Evolutionary conservation across 37 sponge, comb jelly and placozoan species (phyloP), one percentile per base, ranked within the genome.

Genomic region (Axinella damicornis): DNA sequence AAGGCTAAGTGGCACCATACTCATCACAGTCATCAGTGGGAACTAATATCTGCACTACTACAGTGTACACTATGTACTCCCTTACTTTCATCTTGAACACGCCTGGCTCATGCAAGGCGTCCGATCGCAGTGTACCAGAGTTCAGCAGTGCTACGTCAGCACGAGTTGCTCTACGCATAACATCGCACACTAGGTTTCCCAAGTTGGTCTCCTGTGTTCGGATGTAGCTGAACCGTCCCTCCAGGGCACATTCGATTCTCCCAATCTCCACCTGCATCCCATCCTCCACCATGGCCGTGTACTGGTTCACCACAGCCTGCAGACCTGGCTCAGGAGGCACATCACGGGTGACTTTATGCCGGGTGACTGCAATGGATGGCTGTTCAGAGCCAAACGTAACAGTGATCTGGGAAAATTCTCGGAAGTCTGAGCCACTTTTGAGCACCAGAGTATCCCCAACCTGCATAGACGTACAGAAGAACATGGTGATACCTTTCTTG

Each of bases 361-460:
- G 65, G 0, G 33, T 58, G 11, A 86, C 74, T 20, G 9, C 79
- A 40, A 82, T 33, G 39, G 16, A 40, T 6, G 90, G 87, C 64
- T 71, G 66, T 25, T 21, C 36, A 20, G 22, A 20, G 5, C 11
- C 16, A 22, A 89, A 78, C 16, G 63, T 69, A 21, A 94, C 72
- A 35, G 72, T 85, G n/a, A 95, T 57, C 58, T 91, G 80, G 2
- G 89, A 87, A 27, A 95, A 84, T 28, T 95, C 86, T 62, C 89
- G 60, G 67, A 95, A 95, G 57, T 95, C 95, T 64, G 92, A 87
- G 0, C 95, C 95, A 88, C 92, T 91, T 87, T 95, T 95, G 53
- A 90, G 54, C 38, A 95, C 66, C 2, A 77, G 37, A 11, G n/a
- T n/a, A n/a, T n/a, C n/a, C n/a, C n/a, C n/a, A n/a, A n/a, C n/a